A percentile compares a stretch with the other conserved stretches of the same genome.
Conservation (phyloP, 2,888 invertebrate genomes). For the Lepidocyrtinus sp. region DNA sequence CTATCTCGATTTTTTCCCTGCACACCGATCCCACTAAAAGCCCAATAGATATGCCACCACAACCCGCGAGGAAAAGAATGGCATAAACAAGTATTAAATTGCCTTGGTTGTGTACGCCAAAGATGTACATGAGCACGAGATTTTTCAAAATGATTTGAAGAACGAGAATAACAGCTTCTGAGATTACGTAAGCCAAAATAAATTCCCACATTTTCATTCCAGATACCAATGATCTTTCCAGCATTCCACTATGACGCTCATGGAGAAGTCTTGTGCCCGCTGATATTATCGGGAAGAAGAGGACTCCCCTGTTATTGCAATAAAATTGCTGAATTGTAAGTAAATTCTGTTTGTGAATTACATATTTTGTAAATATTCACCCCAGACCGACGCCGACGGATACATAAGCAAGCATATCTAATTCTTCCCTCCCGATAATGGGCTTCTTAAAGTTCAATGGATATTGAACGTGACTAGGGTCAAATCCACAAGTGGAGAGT, state of each 20-base stretch:
- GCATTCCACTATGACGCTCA: constrained; percentile 57
- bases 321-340: background rate
- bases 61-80: constrained; percentile 49
- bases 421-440: too few species aligned
- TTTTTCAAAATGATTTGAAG: constrained; percentile 36
- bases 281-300: constrained; percentile 54
- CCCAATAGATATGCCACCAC: constrained; percentile 71
- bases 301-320: constrained; percentile 41
- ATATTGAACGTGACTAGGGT: constrained; percentile 80
- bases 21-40: constrained; percentile 94
- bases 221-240: constrained; percentile 70
- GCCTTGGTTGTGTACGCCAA: constrained; percentile 36
- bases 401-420: too few species aligned
- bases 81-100: too few species aligned
- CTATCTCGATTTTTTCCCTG: constrained; percentile 91
- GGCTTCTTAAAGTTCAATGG: background rate
- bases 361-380: background rate
- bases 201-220: constrained; percentile 72
- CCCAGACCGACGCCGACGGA: too few species aligned
- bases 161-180: constrained; percentile 45
- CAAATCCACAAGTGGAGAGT: constrained; percentile 82
- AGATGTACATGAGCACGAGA: constrained; percentile 28
- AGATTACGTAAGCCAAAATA: constrained; percentile 45
- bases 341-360: too few species aligned
- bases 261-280: constrained; percentile 53